Evolutionary conservation across 2,888 invertebrate genomes (phyloP).

Genomic region (Dicyrtomina minuta): DNA sequence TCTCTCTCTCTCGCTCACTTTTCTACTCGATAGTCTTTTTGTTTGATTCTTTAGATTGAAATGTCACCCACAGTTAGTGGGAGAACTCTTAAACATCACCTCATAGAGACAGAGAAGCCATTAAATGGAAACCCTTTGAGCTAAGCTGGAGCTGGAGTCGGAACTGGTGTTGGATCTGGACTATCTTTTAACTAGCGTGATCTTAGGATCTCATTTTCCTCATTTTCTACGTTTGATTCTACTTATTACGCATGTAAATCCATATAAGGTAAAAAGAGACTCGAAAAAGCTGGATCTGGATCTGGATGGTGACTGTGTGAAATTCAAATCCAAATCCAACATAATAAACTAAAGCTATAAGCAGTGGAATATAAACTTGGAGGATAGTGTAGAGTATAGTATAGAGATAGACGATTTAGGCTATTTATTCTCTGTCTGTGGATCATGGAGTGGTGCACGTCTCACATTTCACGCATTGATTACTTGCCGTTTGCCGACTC

Average conservation of each 20-base stretch:
- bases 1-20: constrained; percentile 6
- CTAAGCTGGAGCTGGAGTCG: constrained; percentile 25
- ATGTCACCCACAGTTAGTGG: constrained; percentile 40
- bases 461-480: constrained; percentile 17
- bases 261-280: too few relatives aligned
- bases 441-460: constrained; percentile 1
- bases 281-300: too few relatives aligned
- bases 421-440: too few relatives aligned
- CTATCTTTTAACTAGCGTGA: background rate
- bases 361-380: too few relatives aligned
- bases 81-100: constrained; percentile 22
- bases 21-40: constrained; percentile 29
- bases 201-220: constrained; percentile 9
- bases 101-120: constrained; percentile 21
- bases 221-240: background rate
- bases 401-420: too few relatives aligned
- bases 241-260: too few relatives aligned
- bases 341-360: too few relatives aligned
- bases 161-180: too few relatives aligned
- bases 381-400: too few relatives aligned
- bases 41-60: constrained; percentile 34
- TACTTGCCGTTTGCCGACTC: constrained; percentile 8
- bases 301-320: too few relatives aligned
- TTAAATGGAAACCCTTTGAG: constrained; percentile 38
- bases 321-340: too few relatives aligned